Evolutionary conservation across 1,140 invertebrate genomes (phyloP).

Genomic region (Antheraea mylitta): DNA sequence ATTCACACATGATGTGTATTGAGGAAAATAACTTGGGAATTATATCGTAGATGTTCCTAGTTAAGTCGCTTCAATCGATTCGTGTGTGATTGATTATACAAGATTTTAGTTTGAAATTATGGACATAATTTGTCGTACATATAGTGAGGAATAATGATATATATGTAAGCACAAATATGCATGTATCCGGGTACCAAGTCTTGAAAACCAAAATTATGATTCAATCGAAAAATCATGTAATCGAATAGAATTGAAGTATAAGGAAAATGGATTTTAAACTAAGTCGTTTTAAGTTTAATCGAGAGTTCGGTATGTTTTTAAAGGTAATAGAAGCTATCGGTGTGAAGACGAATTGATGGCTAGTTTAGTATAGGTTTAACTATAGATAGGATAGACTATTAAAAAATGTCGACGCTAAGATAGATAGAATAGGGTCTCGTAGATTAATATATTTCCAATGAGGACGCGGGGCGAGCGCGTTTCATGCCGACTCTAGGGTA

Average conservation of each 20-base stretch:
- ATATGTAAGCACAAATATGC: constrained; percentile 58
- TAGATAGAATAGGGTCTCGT: constrained; percentile 67
- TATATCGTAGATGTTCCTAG: constrained; percentile 71
- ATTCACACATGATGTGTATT: constrained; percentile 60
- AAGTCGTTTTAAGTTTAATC: constrained; percentile 68
- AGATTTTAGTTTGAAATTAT: background rate
- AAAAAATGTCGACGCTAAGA: constrained; percentile 74
- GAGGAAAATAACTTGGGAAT: constrained; percentile 46
- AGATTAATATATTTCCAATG: constrained; percentile 56
- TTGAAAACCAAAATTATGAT: constrained; percentile 65
- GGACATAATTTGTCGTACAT: constrained; percentile 38
- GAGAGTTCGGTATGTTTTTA: constrained; percentile 59
- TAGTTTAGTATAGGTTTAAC: constrained; percentile 67
- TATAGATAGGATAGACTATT: constrained; percentile 75
- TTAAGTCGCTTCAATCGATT: constrained; percentile 58
- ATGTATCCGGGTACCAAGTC: constrained; percentile 54
- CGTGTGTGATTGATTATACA: constrained; percentile 22
- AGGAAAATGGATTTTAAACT: constrained; percentile 72
- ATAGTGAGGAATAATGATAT: background rate
- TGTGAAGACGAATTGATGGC: constrained; percentile 54
- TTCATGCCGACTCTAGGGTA: constrained; percentile 61
- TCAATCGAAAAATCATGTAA: constrained; percentile 61
- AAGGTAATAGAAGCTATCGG: constrained; percentile 50
- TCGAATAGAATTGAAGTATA: constrained; percentile 65
- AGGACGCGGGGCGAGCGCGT: constrained; percentile 36